phyloP scores from a whole-genome alignment of 2,797 vertebrate species.

The Lemur catta region DNA sequence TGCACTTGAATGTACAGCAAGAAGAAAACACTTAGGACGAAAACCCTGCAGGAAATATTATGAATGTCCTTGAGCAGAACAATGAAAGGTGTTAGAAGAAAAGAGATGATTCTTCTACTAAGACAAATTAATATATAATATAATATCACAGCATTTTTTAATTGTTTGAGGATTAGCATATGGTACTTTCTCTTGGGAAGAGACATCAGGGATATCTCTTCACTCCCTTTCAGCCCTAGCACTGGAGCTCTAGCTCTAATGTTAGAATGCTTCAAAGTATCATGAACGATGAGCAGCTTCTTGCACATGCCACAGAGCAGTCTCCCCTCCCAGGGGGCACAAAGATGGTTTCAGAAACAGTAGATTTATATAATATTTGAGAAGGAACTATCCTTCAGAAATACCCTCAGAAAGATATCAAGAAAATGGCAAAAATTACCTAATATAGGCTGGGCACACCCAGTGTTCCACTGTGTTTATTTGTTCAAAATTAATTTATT shows the following conservation, averaged over 20 bases:
- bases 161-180: not conserved
- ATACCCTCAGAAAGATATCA: conserved; percentile 33
- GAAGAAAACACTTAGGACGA: not conserved
- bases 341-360: conserved; percentile 15
- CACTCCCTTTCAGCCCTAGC: not conserved
- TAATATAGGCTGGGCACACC: not conserved
- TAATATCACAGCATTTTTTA: not conserved
- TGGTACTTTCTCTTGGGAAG: not conserved
- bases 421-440: conserved; percentile 18
- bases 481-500: conserved; percentile 25
- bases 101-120: not conserved
- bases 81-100: not conserved
- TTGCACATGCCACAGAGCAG: not conserved
- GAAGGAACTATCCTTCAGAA: conserved; percentile 17
- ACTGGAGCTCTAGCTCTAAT: not conserved
- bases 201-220: not conserved
- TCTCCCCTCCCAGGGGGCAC: not conserved
- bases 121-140: not conserved
- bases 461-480: not conserved
- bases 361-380: not conserved
- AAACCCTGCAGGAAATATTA: not conserved
- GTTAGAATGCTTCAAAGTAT: not conserved
- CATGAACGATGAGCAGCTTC: not conserved
- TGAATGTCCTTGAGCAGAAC: not conserved
- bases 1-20: not conserved